Conservation (phyloP, 2,797 vertebrate species). For the Fistularia tabacaria region DNA sequence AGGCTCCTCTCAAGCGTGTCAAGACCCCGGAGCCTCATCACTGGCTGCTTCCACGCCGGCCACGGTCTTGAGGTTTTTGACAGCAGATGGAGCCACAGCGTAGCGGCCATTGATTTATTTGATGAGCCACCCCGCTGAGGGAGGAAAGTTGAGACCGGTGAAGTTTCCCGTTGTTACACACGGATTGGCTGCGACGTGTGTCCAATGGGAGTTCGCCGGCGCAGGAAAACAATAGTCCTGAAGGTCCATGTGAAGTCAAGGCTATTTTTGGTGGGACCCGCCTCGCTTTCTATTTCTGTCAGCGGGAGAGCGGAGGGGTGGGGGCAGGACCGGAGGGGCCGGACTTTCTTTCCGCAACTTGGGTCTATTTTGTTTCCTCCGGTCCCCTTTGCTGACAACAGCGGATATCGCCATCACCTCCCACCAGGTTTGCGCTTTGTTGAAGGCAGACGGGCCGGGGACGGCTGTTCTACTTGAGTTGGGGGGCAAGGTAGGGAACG, state of each 20-base stretch:
- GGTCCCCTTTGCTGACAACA: slow-evolving; percentile 28
- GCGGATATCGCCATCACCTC: slow-evolving; percentile 41
- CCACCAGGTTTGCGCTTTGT: slow-evolving; percentile 18
- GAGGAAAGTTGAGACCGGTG: slow-evolving; percentile 13
- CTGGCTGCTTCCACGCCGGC: not conserved
- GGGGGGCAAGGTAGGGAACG: slow-evolving; percentile 47
- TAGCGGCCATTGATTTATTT: slow-evolving; percentile 16
- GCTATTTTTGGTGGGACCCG: slow-evolving; percentile 79
- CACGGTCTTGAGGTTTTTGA: slow-evolving; percentile 14
- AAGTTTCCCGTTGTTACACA: slow-evolving; percentile 7
- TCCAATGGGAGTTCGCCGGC: slow-evolving; percentile 42
- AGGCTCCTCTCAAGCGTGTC: not conserved
- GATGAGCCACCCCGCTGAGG: not conserved
- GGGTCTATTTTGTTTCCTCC: slow-evolving; percentile 48
- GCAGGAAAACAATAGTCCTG: slow-evolving; percentile 63
- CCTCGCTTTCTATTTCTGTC: slow-evolving; percentile 79
- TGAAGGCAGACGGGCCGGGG: not conserved
- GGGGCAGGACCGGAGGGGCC: slow-evolving; percentile 49
- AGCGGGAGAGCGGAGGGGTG: slow-evolving; percentile 47
- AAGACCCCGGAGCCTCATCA: not conserved
- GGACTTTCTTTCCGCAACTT: slow-evolving; percentile 64
- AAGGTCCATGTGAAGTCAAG: slow-evolving; percentile 63
- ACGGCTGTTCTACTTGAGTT: not conserved
- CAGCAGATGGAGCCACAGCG: slow-evolving; percentile 71
- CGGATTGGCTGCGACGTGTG: slow-evolving; percentile 50